Conservation (phyloP, 37 sponge, comb jelly and placozoan species). For the Diacarnus erythraeanus region DNA sequence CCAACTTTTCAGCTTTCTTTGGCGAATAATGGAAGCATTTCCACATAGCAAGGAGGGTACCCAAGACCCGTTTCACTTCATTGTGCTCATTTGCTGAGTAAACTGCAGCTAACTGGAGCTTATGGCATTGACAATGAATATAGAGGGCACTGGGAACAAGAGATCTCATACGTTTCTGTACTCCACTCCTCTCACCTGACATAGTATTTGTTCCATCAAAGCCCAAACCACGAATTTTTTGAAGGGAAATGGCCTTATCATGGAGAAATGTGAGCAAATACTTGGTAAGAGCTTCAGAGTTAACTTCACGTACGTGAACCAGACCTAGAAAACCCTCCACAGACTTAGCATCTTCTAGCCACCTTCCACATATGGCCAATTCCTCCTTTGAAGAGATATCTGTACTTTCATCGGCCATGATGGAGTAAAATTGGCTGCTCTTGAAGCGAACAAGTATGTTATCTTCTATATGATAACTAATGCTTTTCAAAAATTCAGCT, state of each 20-base stretch:
- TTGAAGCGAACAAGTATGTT: conserved; percentile 16
- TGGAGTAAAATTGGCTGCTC: conserved; percentile 22
- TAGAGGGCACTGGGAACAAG: conserved; percentile 36
- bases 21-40: conserved; percentile 29
- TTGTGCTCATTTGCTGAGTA: neutral
- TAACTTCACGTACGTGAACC: conserved; percentile 13
- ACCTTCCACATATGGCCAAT: conserved; percentile 32
- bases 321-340: conserved; percentile 42
- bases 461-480: conserved; percentile 32
- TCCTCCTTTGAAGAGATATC: conserved; percentile 44
- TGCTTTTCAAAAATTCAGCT: conserved; percentile 30
- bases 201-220: conserved; percentile 49
- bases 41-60: conserved; percentile 32
- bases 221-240: conserved; percentile 38
- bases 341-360: conserved; percentile 20
- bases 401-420: conserved; percentile 61
- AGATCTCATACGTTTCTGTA: conserved; percentile 14
- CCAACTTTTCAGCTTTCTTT: conserved; percentile 42
- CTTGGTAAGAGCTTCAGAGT: conserved; percentile 3
- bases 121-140: conserved; percentile 39
- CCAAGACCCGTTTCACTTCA: conserved; percentile 9
- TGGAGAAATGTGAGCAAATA: conserved; percentile 3
- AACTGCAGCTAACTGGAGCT: conserved; percentile 36
- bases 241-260: conserved; percentile 15
- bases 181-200: conserved; percentile 36